Conservation (phyloP, 2,888 invertebrate species). For the Coelopa pilipes region DNA sequence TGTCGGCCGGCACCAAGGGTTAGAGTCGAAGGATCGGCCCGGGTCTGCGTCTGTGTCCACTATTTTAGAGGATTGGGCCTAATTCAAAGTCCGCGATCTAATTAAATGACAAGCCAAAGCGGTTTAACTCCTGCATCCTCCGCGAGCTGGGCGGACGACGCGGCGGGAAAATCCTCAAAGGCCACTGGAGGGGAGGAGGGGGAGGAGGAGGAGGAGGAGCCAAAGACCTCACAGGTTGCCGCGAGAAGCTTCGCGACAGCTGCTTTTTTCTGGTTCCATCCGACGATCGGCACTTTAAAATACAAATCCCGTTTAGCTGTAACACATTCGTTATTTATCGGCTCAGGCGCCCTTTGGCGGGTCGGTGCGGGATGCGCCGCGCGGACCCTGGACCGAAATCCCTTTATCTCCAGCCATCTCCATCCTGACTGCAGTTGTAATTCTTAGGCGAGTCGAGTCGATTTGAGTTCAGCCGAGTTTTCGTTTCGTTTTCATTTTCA, state of each 20-base stretch:
- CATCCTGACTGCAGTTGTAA: background rate
- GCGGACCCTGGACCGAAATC: background rate
- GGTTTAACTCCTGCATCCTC: conserved; percentile 6
- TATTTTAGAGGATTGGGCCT: background rate
- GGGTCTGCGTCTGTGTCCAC: too few relatives aligned
- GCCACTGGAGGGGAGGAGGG: too few relatives aligned
- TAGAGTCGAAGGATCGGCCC: too few relatives aligned
- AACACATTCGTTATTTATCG: conserved; percentile 1
- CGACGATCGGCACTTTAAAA: conserved; percentile 37
- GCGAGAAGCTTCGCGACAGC: background rate
- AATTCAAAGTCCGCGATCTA: conserved; percentile 22
- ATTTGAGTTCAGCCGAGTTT: too few relatives aligned
- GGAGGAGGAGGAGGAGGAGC: too few relatives aligned
- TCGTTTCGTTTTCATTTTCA: background rate
- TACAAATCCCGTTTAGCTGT: conserved; percentile 28
- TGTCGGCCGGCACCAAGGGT: too few relatives aligned
- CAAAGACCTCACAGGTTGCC: too few relatives aligned
- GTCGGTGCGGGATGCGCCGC: too few relatives aligned
- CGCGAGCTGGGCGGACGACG: too few relatives aligned
- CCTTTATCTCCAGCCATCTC: background rate
- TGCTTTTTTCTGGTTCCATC: background rate
- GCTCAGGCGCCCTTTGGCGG: background rate
- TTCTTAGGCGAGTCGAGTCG: too few relatives aligned
- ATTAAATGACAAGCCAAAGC: conserved; percentile 41
- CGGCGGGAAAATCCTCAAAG: too few relatives aligned